These are phyloP conservation scores for Enteromius paludinosus DNA, from an alignment of 2,797 vertebrate species.

Conservation along the genomic window DNA sequence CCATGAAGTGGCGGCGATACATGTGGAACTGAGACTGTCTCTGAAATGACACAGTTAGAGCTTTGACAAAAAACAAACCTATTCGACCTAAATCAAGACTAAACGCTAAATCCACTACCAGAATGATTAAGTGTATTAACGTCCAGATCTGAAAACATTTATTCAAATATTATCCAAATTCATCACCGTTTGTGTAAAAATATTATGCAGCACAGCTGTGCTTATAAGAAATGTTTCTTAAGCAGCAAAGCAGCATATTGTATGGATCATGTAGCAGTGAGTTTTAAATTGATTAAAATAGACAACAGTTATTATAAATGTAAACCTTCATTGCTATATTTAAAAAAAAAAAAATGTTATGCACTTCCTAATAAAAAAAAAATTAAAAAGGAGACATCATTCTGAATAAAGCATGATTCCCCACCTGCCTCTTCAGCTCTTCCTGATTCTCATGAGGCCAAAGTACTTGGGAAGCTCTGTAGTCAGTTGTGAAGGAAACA, in stretches of 20 bases:
- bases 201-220: not conserved
- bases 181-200: not conserved
- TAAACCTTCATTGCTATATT: not conserved
- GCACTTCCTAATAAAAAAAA: not conserved
- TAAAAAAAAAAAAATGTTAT: not conserved
- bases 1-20: conserved; percentile 86
- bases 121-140: not conserved
- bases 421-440: conserved; percentile 84
- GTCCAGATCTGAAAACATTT: not conserved
- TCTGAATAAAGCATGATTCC: not conserved
- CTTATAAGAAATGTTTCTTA: not conserved
- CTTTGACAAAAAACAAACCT: not conserved
- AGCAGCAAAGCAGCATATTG: not conserved
- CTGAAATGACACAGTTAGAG: conserved; percentile 66
- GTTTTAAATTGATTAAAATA: not conserved
- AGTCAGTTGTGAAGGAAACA: conserved; percentile 30
- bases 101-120: not conserved
- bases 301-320: not conserved
- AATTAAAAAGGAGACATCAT: not conserved
- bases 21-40: conserved; percentile 83
- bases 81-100: conserved; percentile 5
- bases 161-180: not conserved
- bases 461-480: conserved; percentile 61
- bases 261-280: not conserved
- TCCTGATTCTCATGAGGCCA: conserved; percentile 82